These are phyloP conservation scores for Elymnias hypermnestra DNA, from an alignment of 1,140 invertebrate genomes.

Conservation along the genomic window DNA sequence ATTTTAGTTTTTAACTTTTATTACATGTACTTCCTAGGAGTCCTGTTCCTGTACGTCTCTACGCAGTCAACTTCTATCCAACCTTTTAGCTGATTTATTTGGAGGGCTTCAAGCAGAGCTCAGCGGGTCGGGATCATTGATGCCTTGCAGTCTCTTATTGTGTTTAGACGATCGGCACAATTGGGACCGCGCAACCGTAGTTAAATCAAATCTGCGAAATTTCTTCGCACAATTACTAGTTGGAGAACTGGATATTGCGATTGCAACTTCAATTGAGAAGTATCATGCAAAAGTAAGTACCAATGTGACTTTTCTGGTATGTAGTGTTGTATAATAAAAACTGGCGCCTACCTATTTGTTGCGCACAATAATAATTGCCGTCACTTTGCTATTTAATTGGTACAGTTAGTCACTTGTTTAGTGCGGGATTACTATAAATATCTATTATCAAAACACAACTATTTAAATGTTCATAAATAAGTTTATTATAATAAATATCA, in stretches of 20 bases:
- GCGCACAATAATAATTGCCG: too few relatives aligned
- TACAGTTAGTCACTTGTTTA: too few relatives aligned
- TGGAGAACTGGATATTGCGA: slow-evolving; percentile 59
- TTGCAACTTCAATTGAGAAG: slow-evolving; percentile 58
- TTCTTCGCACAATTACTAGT: slow-evolving; percentile 52
- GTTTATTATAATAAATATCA: too few relatives aligned
- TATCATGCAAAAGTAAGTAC: slow-evolving; percentile 56
- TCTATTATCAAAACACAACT: too few relatives aligned
- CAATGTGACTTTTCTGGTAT: neutral
- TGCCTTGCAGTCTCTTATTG: slow-evolving; percentile 59
- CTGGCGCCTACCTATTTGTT: too few relatives aligned
- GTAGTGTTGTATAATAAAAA: neutral
- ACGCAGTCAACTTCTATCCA: slow-evolving; percentile 41
- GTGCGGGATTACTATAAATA: too few relatives aligned
- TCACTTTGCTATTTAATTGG: too few relatives aligned
- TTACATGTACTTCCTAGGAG: slow-evolving; percentile 47
- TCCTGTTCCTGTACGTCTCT: slow-evolving; percentile 60
- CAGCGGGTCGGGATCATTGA: slow-evolving; percentile 28
- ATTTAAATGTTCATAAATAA: too few relatives aligned
- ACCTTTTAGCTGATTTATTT: slow-evolving; percentile 49
- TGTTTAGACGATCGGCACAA: slow-evolving; percentile 61
- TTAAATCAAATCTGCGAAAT: slow-evolving; percentile 44
- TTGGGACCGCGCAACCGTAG: slow-evolving; percentile 41
- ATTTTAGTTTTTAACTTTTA: too few relatives aligned
- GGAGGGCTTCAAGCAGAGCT: slow-evolving; percentile 50